Evolutionary conservation across 2,888 invertebrate species (phyloP), one percentile per base, ranked within the genome.

Genomic region (Lepas anatifera): DNA sequence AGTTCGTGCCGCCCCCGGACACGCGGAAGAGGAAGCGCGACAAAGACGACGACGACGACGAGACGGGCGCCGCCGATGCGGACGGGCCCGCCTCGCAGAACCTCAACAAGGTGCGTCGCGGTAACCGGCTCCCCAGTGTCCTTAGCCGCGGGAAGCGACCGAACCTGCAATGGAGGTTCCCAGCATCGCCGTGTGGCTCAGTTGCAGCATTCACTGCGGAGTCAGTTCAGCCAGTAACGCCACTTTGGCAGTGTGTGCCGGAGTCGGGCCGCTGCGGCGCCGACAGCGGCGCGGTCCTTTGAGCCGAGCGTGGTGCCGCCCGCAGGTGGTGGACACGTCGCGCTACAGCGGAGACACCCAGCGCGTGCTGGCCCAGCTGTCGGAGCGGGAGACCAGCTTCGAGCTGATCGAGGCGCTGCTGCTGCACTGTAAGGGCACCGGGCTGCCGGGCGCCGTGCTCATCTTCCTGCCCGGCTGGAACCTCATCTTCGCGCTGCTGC

Each of bases 381-480:
- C 88, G 8, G 98, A 99, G 79, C 92, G 92, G 77, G 96, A 97
- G 79, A 83, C 94, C 73, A 92, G 91, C 76, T 95, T 96, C 79
- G 96, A 97, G 78, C 82, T 98, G 11, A 89, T 98, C 73, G 95
- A 95, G 81, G 83, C 89, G 0, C 80, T 98, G 0, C 76, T 85
- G 43, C 77, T 77, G 52, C 82, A 85, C 76, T 83, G 85, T 72
- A 48, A 79, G 72, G 73, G 75, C 0, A 75, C 83, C 74, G 81
- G 83, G 1, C 83, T 87, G 41, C 87, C 88, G 0, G 98, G 98
- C 0, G 94, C 98, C 0, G 87, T 98, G 1, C 82, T 98, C 1
- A 84, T 98, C 3, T 99, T 98, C 79, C 82, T 98, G 0, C 96
- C 98, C 0, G 98, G 98, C 0, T 98, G 98, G 98, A 96, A 95